Base-by-base conservation (phyloP, 2,888 invertebrate genomes). In the Drosophila emarginata region DNA sequence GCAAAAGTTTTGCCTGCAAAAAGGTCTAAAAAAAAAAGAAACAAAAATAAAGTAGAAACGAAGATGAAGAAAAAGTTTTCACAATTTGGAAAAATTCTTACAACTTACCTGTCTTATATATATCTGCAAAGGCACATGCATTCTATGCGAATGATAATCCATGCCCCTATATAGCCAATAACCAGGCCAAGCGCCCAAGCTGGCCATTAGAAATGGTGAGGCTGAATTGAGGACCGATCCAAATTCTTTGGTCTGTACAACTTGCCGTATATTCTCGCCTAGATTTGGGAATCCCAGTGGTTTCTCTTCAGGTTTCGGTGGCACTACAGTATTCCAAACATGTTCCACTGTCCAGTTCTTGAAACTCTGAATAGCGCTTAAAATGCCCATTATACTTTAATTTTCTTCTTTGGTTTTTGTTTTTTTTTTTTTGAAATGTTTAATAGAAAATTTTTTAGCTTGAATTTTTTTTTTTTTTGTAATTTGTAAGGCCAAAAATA, bases 111-210 rank as follows among this genome's bases (percentile, higher is more conserved):
- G 89, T 61, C 74, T 70, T 11, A 88, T 89, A 36, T 89, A 88
- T 7, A 74, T 59, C n/a, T 74, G 76, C 50, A 88, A 36, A 0
- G 88, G 72, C 4, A 87, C 72, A 32, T 77, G 67, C 2, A 74
- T 71, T 2, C 83, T 61, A 21, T 83, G 78, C 2, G 73, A 63
- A 15, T 81, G 79, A 69, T 89, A 88, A 11, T 88, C 87, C 4
- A 87, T 23, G 11, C 85, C 88, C 4, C 89, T 69, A 40, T 78
- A 85, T 12, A 83, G 21, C 88, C 88, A 88, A 67, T 80, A 87
- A 0, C 80, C 76, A 1, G 88, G 89, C 88, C 88, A 88, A 2
- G 87, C 76, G 5, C 89, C 70, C 51, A 89, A n/a, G 18, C 80
- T 70, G 56, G 78, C 75, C 6, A 81, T 45, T 4, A 88, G 51